A percentile compares a stretch with the other conserved stretches of the same genome.
These are phyloP conservation scores for Platanista minor DNA, from an alignment of 2,113 vertebrate species.

Conservation along the genomic window DNA sequence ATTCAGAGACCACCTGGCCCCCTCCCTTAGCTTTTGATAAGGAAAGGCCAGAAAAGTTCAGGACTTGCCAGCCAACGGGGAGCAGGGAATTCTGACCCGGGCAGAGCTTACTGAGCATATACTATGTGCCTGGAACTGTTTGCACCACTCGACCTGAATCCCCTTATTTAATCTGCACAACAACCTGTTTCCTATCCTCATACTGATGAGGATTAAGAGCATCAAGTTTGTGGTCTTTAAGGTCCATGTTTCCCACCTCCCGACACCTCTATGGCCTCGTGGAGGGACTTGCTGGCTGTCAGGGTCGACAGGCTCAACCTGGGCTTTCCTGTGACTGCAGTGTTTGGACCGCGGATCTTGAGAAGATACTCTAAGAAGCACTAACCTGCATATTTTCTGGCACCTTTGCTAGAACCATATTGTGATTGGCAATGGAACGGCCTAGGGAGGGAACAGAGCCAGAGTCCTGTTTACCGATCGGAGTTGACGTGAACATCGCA, in stretches of 20 bases:
- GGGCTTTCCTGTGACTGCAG: fast-evolving
- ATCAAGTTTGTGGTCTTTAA: not conserved
- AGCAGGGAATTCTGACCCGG: not conserved
- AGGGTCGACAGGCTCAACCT: fast-evolving
- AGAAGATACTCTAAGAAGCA: not conserved
- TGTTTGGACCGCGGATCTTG: not conserved
- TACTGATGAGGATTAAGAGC: not conserved
- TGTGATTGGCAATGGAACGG: not conserved
- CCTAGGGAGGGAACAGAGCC: not conserved
- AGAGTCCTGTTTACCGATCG: not conserved
- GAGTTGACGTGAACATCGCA: not conserved
- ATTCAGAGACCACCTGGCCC: not conserved
- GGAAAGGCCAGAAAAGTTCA: not conserved
- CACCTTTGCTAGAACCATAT: too few relatives aligned
- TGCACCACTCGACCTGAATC: not conserved
- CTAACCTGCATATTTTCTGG: not conserved
- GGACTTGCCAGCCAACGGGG: fast-evolving
- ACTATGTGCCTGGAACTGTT: not conserved
- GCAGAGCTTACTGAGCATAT: too few relatives aligned
- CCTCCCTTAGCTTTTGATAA: not conserved
- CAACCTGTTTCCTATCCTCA: not conserved
- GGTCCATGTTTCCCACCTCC: too few relatives aligned
- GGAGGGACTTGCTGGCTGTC: fast-evolving
- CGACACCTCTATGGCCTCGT: fast-evolving
- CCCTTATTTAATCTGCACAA: not conserved